Conservation (phyloP, 2,113 vertebrate species). For the Sander vitreus region DNA sequence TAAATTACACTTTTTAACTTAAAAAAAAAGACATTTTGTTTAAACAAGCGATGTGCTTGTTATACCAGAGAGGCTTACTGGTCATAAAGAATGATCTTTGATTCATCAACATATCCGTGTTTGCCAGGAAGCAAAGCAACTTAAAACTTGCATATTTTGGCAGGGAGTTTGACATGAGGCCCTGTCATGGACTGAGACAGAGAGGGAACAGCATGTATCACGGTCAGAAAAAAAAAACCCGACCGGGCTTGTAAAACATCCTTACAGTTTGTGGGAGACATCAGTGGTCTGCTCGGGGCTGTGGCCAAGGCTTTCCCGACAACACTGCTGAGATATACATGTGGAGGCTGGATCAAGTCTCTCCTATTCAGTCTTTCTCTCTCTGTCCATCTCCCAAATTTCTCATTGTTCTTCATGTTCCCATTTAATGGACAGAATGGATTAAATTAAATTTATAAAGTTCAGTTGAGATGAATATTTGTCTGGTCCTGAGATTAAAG, state of each 20-base stretch:
- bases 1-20: slow-evolving; percentile 20
- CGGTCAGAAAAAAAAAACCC: slow-evolving; percentile 36
- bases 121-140: slow-evolving; percentile 41
- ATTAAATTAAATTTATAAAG: neutral
- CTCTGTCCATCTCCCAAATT: neutral
- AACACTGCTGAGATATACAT: slow-evolving; percentile 22
- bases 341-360: slow-evolving; percentile 41
- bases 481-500: slow-evolving; percentile 34
- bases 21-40: slow-evolving; percentile 33
- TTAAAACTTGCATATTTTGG: slow-evolving; percentile 37
- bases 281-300: slow-evolving; percentile 53
- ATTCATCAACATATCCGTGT: slow-evolving; percentile 32
- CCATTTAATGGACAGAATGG: neutral
- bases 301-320: slow-evolving; percentile 58
- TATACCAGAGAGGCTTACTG: slow-evolving; percentile 39
- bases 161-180: slow-evolving; percentile 36
- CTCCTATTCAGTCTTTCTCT: slow-evolving; percentile 10
- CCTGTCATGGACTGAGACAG: slow-evolving; percentile 22
- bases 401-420: slow-evolving; percentile 10
- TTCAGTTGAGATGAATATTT: slow-evolving; percentile 23
- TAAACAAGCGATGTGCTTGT: slow-evolving; percentile 46
- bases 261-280: slow-evolving; percentile 65
- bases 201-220: slow-evolving; percentile 50
- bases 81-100: slow-evolving; percentile 37
- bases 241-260: slow-evolving; percentile 59